phyloP scores from a whole-genome alignment of 1,140 invertebrate genomes.

The Venustaconcha ellipsiformis region DNA sequence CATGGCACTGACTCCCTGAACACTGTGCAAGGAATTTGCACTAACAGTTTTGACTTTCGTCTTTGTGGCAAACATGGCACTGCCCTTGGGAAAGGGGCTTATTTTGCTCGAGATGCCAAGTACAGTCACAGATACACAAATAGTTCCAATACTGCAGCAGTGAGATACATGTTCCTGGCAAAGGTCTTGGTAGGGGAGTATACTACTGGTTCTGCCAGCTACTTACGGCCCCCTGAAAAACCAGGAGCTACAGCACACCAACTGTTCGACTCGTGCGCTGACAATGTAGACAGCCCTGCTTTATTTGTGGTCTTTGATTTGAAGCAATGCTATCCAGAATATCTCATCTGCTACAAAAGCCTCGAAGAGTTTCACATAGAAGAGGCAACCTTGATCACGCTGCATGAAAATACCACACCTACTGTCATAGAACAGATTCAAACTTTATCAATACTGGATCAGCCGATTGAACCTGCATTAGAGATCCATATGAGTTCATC shows the following conservation, averaged over 20 bases:
- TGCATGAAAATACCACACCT: no score
- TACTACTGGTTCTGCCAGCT: slow-evolving; percentile 37
- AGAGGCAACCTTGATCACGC: no score
- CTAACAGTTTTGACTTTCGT: slow-evolving; percentile 53
- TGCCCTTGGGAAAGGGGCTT: slow-evolving; percentile 56
- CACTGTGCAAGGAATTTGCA: slow-evolving; percentile 42
- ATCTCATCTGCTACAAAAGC: slow-evolving; percentile 51
- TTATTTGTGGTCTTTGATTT: slow-evolving; percentile 60
- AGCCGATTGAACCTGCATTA: no score
- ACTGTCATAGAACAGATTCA: no score
- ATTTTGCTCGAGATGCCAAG: slow-evolving; percentile 54
- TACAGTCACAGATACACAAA: slow-evolving; percentile 49
- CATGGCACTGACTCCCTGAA: slow-evolving; percentile 49
- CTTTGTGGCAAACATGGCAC: slow-evolving; percentile 48
- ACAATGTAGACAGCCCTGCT: slow-evolving; percentile 42
- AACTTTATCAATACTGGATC: no score
- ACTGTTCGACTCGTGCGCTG: slow-evolving; percentile 60
- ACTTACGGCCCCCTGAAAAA: slow-evolving; percentile 47
- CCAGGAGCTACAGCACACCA: slow-evolving; percentile 29
- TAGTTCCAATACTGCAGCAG: background rate
- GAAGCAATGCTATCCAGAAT: slow-evolving; percentile 60
- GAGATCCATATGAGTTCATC: no score
- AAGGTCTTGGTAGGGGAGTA: slow-evolving; percentile 54
- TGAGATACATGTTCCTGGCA: slow-evolving; percentile 52
- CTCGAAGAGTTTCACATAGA: background rate